Conservation (phyloP, 2,113 vertebrate species). For the Rhipidura dahli region DNA sequence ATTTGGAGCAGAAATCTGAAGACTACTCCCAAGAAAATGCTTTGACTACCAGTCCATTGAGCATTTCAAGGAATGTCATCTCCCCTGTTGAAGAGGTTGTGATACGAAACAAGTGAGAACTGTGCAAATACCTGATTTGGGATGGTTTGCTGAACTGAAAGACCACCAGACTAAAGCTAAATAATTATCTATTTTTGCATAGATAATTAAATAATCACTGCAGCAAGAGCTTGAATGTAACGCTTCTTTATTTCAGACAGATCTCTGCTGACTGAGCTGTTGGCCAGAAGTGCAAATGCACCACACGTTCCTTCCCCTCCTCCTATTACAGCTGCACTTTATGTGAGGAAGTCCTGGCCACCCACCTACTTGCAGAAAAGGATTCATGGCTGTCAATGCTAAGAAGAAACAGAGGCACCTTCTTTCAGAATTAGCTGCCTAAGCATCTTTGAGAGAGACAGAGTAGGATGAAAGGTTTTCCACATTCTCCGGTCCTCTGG, state of each 20-base stretch:
- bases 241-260: background rate
- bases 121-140: background rate
- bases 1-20: background rate
- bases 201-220: constrained; percentile 33
- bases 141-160: background rate
- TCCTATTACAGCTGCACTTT: constrained; percentile 19
- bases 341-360: background rate
- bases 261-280: constrained; percentile 1
- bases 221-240: background rate
- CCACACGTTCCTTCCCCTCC: background rate
- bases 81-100: background rate
- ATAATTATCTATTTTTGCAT: constrained; percentile 32
- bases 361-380: background rate
- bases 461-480: background rate
- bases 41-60: background rate
- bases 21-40: background rate
- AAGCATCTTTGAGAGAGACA: background rate
- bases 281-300: background rate
- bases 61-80: background rate
- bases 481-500: background rate
- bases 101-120: background rate
- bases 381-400: background rate
- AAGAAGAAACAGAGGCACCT: background rate
- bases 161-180: background rate
- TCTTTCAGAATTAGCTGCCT: background rate